Evolutionary conservation across 2,888 invertebrate species (phyloP), one percentile per base, ranked within the genome.

Genomic region (Lepidocyrtoides sp.): DNA sequence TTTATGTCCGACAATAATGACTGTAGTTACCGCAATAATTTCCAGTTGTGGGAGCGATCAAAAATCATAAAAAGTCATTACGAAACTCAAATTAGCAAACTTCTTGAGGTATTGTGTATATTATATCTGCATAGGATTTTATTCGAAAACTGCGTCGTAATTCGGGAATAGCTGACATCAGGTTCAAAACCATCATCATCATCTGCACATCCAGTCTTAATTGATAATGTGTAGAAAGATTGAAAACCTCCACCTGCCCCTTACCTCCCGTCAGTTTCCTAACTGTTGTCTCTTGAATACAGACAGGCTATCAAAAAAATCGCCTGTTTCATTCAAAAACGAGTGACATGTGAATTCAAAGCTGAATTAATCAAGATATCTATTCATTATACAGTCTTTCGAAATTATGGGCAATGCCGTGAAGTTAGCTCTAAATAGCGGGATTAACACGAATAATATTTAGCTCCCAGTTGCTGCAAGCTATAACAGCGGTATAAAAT

Each of bases 261-360:
- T 4, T 7, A 36, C 36, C 36, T 36, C 36, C 48, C 48, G 48
- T 7, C 14, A 48, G 1, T 48, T 48, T 14, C 12, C 48, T 48
- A 48, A 23, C 23, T 72, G 36, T 72, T 72, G 3, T 41, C 12
- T 48, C 12, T 48, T 8, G 14, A 14, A 48, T 48, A 12, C 8
- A 41, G 23, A 23, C 51, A 44, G 29, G 7, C 23, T 10, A 23
- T 23, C 14, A 12, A 12, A 48, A 14, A 48, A 14, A 48, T 48
- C n/a, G 14, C 66, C 14, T 66, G 66, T 66, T 66, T 66, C n/a
- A n/a, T 66, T 17, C 66, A 66, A 32, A 66, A 66, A 26, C n/a
- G 32, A 66, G 4, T 32, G n/a, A 66, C 29, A 7, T 32, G n/a
- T 5, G 66, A 66, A 23, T 8, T 57, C 23, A 57, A 57, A 57